phyloP scores from a whole-genome alignment of 2,888 invertebrate species.

The Caenorhabditis drosophilae region DNA sequence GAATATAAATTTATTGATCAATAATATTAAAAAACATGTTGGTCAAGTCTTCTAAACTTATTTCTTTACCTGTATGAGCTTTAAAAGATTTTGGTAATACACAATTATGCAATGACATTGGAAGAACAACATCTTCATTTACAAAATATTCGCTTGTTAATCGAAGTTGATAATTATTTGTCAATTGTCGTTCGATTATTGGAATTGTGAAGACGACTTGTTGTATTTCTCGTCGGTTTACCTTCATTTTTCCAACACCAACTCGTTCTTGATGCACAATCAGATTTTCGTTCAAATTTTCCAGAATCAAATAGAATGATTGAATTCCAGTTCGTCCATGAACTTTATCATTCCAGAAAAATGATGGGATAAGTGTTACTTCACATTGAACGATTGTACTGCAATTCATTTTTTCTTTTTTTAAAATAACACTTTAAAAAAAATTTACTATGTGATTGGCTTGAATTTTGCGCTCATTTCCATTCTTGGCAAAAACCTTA shows the following conservation, averaged over 20 bases:
- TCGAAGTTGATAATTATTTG: conserved; percentile 82
- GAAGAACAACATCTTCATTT: conserved; percentile 72
- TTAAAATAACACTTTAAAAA: neutral
- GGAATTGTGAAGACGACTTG: conserved; percentile 93
- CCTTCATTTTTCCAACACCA: conserved; percentile 82
- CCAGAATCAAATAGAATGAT: conserved; percentile 96
- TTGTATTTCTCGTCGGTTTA: conserved; percentile 79
- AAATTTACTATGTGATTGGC: conserved; percentile 81
- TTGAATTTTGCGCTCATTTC: conserved; percentile 85
- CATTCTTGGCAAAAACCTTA: conserved; percentile 83
- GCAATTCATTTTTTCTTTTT: conserved; percentile 6
- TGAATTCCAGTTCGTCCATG: conserved; percentile 83
- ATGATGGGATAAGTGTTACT: conserved; percentile 74
- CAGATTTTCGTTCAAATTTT: conserved; percentile 89
- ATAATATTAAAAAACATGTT: too few species aligned
- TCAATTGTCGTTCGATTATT: conserved; percentile 83
- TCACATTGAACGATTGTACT: conserved; percentile 70
- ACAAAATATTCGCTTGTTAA: conserved; percentile 76
- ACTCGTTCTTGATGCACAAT: conserved; percentile 96
- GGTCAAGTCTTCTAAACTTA: too few species aligned
- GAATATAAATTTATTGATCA: too few species aligned
- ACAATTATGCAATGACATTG: conserved; percentile 80
- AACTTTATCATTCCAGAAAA: conserved; percentile 72
- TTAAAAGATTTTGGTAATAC: conserved; percentile 89
- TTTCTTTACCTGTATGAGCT: conserved; percentile 87